These are phyloP conservation scores for Chelon labrosus DNA, from an alignment of 2,797 vertebrate species.

Conservation along the genomic window DNA sequence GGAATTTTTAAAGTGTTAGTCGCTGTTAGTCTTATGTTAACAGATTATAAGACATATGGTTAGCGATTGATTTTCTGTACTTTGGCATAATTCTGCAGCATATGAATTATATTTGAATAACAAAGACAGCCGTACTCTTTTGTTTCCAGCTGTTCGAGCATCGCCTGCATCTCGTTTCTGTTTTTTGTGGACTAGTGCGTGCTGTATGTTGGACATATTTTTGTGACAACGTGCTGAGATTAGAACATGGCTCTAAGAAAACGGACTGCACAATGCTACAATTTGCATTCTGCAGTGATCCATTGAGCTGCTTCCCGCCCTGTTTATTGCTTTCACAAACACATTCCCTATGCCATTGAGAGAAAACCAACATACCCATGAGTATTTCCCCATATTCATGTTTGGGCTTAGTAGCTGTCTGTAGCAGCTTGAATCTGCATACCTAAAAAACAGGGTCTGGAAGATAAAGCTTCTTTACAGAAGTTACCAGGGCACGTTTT, in stretches of 20 bases:
- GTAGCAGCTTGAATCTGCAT: neutral
- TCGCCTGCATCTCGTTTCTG: slow-evolving; percentile 4
- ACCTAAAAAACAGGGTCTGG: neutral
- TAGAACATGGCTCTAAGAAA: neutral
- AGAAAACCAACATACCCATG: slow-evolving; percentile 9
- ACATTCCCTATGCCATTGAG: neutral
- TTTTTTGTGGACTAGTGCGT: slow-evolving; percentile 15
- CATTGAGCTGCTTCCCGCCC: neutral
- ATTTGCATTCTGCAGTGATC: neutral
- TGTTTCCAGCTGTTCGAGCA: slow-evolving; percentile 23
- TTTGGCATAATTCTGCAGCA: slow-evolving; percentile 7
- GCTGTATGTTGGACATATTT: slow-evolving; percentile 9
- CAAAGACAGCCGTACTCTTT: slow-evolving; percentile 22
- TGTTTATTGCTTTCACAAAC: slow-evolving; percentile 19
- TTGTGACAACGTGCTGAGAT: slow-evolving; percentile 14
- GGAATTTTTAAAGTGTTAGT: slow-evolving; percentile 33
- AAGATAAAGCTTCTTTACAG: neutral
- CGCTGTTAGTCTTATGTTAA: slow-evolving; percentile 15
- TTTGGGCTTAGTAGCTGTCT: slow-evolving; percentile 6
- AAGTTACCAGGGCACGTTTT: neutral
- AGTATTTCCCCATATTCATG: slow-evolving; percentile 1
- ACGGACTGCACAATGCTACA: neutral
- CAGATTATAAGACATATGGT: slow-evolving; percentile 23
- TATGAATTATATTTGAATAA: slow-evolving; percentile 20
- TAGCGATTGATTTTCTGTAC: slow-evolving; percentile 16